Percentiles rank a stretch among this genome's conserved stretches.
Evolutionary conservation across 92 coral and sea anemone species (phyloP).

Genomic region (Pocillopora meandrina): DNA sequence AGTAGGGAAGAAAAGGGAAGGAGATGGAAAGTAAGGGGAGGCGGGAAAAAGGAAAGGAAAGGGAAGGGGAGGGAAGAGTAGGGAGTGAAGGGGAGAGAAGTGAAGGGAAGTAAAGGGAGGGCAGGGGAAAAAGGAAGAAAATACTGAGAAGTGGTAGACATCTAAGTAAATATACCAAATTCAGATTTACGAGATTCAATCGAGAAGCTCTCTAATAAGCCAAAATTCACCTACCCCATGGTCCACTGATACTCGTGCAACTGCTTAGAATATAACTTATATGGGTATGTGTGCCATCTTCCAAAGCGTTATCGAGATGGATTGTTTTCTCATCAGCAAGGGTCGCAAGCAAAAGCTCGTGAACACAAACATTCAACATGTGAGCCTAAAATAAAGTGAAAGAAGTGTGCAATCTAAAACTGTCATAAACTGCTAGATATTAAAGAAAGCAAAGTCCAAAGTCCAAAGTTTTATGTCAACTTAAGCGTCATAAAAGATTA

Average conservation of each 20-base stretch:
- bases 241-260: not conserved
- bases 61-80: not conserved
- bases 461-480: too few relatives aligned
- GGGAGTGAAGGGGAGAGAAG: not conserved
- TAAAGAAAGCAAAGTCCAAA: not conserved
- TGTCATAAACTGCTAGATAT: not conserved
- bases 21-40: not conserved
- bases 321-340: conserved; percentile 30
- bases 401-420: not conserved
- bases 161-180: not conserved
- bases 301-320: not conserved
- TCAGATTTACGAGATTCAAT: not conserved
- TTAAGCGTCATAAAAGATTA: too few relatives aligned
- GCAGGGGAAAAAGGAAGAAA: not conserved
- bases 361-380: conserved; percentile 59
- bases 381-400: conserved; percentile 54
- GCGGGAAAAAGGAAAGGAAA: not conserved
- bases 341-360: conserved; percentile 57
- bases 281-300: conserved; percentile 37
- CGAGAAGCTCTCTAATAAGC: not conserved
- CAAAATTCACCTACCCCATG: conserved; percentile 17
- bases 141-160: not conserved
- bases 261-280: conserved; percentile 26
- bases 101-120: not conserved
- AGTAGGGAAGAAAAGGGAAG: not conserved